Conservation (phyloP, 2,888 invertebrate species). For the Dromius quadrimaculatus region DNA sequence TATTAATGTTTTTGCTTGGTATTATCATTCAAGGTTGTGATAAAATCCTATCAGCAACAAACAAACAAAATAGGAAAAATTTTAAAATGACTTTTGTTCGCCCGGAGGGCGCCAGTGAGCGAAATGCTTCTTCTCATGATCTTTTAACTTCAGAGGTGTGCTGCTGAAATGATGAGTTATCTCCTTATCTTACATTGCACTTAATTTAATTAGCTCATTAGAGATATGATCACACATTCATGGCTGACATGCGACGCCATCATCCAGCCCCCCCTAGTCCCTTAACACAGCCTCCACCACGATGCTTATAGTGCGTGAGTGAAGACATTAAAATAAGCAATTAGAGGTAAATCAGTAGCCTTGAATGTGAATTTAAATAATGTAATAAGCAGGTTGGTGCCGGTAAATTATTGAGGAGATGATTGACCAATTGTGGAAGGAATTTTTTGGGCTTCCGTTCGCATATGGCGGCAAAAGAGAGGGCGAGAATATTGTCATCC, state of each 20-base stretch:
- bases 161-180: slow-evolving; percentile 37
- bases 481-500: no score
- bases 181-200: slow-evolving; percentile 33
- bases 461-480: no score
- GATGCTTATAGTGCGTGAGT: slow-evolving; percentile 20
- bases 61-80: no score
- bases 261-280: background rate
- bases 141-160: slow-evolving; percentile 21
- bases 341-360: slow-evolving; percentile 14
- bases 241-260: slow-evolving; percentile 31
- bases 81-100: no score
- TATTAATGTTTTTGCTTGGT: background rate
- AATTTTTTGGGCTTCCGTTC: no score
- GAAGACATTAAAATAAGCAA: background rate
- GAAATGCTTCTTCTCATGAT: no score
- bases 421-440: slow-evolving; percentile 4
- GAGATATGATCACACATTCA: slow-evolving; percentile 32
- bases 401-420: slow-evolving; percentile 15
- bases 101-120: no score
- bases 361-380: slow-evolving; percentile 11
- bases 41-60: no score
- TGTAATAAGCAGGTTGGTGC: slow-evolving; percentile 8
- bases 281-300: background rate
- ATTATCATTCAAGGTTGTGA: background rate
- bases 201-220: slow-evolving; percentile 48